Conservation (phyloP, 2,113 vertebrate genomes). For the cattle (Bos taurus) region ARS-UCD2.0 NC_037332.1:110286001-110286500, state of each 20-base stretch:
- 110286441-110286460: not conserved
- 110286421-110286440: not conserved
- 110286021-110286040: not conserved
- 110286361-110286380: accelerated
- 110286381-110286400: accelerated
- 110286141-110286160: not conserved
- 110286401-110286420: not conserved
- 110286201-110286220: not conserved
- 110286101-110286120: not conserved
- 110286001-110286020: not conserved
- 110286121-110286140: not conserved
- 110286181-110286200: not conserved
- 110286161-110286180: not conserved
- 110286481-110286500: not conserved
- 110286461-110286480: not conserved
- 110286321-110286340: not conserved
- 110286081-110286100: not conserved
- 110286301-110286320: not conserved
- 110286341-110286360: not conserved
- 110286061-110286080: not conserved
- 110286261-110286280: not conserved
- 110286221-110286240: not conserved
- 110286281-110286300: not conserved
- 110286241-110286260: not conserved
- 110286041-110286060: not conserved